Conservation (phyloP, 2,888 invertebrate genomes). For the Xanthorhoe spadicearia region DNA sequence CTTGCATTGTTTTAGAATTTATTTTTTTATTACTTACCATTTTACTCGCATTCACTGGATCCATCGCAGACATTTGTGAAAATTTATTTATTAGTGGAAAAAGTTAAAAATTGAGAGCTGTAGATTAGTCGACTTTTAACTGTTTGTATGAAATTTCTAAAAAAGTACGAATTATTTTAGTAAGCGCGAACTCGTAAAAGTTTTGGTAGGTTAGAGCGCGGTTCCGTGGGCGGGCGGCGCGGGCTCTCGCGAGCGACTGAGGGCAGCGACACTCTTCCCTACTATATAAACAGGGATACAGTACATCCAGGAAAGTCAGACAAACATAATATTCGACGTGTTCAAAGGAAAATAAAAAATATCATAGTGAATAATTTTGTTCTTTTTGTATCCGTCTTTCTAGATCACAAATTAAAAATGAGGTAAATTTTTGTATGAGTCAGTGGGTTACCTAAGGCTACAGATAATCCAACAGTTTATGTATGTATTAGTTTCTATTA, state of each 20-base stretch:
- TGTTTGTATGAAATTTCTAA: background rate
- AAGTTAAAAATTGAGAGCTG: slow-evolving; percentile 5
- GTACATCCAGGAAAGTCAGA: slow-evolving; percentile 11
- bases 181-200: slow-evolving; percentile 35
- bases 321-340: background rate
- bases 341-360: background rate
- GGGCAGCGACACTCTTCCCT: slow-evolving; percentile 53
- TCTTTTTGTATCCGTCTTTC: background rate
- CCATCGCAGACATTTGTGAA: slow-evolving; percentile 22
- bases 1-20: background rate
- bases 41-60: slow-evolving; percentile 34
- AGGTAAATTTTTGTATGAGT: background rate
- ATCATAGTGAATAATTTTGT: background rate
- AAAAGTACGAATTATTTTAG: background rate
- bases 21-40: slow-evolving; percentile 35
- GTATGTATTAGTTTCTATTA: too few relatives aligned
- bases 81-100: slow-evolving; percentile 8
- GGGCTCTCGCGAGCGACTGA: slow-evolving; percentile 69
- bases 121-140: background rate
- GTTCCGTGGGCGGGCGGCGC: slow-evolving; percentile 48
- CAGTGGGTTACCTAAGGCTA: background rate
- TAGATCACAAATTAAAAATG: background rate
- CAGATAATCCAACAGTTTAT: too few relatives aligned
- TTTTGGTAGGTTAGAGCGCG: slow-evolving; percentile 34
- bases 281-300: slow-evolving; percentile 59